These are phyloP conservation scores for Cairina moschata DNA, from an alignment of 2,113 vertebrate species.

Conservation along the genomic window DNA sequence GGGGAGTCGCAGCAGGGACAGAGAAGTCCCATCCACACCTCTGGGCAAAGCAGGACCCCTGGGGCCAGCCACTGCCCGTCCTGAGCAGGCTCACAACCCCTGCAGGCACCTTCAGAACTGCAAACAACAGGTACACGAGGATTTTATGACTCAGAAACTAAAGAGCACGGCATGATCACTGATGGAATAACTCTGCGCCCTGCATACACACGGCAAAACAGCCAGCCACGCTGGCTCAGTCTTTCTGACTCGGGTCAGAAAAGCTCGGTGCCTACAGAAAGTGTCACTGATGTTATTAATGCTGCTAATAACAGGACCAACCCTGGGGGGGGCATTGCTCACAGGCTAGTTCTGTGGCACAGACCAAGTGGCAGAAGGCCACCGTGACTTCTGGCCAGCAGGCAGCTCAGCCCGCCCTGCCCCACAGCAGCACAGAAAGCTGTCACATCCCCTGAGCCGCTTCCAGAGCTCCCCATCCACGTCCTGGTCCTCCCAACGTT, in stretches of 20 bases:
- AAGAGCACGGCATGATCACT: background rate
- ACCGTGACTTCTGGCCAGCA: background rate
- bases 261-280: fast-evolving
- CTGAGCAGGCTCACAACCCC: background rate
- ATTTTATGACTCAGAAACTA: background rate
- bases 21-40: background rate
- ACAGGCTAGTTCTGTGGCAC: background rate
- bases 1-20: too few species aligned
- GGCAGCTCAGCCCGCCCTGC: fast-evolving
- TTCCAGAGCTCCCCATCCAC: background rate
- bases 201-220: background rate
- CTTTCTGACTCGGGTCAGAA: background rate
- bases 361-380: background rate
- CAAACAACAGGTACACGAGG: background rate
- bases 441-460: background rate
- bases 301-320: background rate
- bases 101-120: background rate
- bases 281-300: background rate
- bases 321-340: too few species aligned
- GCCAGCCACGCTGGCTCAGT: background rate
- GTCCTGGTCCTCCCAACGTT: background rate
- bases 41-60: background rate
- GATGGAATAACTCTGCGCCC: too few species aligned
- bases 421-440: fast-evolving
- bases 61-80: too few species aligned